These are phyloP conservation scores for Siderastrea siderea DNA, from an alignment of 92 coral and sea anemone genomes.

Conservation along the genomic window DNA sequence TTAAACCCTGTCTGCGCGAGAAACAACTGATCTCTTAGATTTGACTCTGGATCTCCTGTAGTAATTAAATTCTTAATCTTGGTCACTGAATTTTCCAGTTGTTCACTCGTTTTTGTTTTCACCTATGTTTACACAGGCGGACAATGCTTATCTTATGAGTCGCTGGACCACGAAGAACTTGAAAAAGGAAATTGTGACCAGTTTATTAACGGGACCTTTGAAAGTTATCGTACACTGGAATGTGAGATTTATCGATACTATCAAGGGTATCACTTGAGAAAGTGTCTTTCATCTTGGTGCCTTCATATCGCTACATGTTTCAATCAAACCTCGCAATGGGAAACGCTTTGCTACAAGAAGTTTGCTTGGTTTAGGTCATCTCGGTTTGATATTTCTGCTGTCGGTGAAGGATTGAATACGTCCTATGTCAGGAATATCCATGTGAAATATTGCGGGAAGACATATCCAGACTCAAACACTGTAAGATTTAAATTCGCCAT, in stretches of 20 bases:
- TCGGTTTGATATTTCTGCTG: not conserved
- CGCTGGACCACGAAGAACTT: not conserved
- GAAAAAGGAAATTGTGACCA: slow-evolving; percentile 2
- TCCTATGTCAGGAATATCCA: not conserved
- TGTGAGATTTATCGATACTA: not conserved
- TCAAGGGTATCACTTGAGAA: too few species aligned
- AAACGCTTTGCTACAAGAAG: not conserved
- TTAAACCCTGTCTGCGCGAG: not conserved
- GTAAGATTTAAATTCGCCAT: not conserved
- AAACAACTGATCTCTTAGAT: not conserved
- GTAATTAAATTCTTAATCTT: not conserved
- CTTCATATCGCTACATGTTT: not conserved
- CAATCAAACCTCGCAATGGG: not conserved
- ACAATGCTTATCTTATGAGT: not conserved
- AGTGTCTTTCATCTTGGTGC: not conserved
- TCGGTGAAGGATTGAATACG: not conserved
- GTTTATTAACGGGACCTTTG: not conserved
- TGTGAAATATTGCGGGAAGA: not conserved
- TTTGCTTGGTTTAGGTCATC: not conserved
- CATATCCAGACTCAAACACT: not conserved
- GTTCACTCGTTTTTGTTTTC: too few species aligned
- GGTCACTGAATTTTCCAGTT: too few species aligned
- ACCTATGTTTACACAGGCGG: not conserved
- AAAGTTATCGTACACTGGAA: not conserved
- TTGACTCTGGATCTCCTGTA: too few species aligned